Conservation (phyloP, 2,113 vertebrate genomes). For the Callaeas wilsoni region DNA sequence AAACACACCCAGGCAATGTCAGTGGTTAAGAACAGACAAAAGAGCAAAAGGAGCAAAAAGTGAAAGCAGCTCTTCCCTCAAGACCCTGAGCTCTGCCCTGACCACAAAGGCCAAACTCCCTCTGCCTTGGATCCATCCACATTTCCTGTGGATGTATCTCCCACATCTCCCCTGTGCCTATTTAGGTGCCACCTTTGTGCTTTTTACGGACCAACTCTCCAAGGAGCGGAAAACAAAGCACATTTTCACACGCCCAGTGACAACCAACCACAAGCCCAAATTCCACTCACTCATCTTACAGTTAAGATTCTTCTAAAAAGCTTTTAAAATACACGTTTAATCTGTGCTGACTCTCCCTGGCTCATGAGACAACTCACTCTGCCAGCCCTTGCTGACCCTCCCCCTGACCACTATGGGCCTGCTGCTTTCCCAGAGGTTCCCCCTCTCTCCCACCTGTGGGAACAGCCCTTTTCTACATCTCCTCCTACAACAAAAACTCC, state of each 20-base stretch:
- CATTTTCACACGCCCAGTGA: fast-evolving
- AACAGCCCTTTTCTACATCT: not conserved
- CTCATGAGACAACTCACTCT: not conserved
- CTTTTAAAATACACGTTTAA: not conserved
- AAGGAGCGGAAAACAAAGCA: not conserved
- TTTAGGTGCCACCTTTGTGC: not conserved
- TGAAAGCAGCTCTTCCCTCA: not conserved
- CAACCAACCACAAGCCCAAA: not conserved
- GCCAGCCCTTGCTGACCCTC: not conserved
- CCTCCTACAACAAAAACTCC: not conserved
- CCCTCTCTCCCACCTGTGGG: not conserved
- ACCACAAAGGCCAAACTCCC: not conserved
- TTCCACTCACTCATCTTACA: not conserved
- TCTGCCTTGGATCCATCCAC: not conserved
- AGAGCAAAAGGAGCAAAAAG: not conserved
- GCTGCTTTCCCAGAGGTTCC: not conserved
- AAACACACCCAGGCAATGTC: not conserved
- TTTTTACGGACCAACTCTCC: not conserved
- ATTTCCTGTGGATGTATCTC: not conserved
- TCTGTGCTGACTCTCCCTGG: not conserved
- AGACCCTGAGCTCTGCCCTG: not conserved
- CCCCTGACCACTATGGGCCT: not conserved
- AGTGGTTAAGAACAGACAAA: not conserved
- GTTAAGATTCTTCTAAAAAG: not conserved
- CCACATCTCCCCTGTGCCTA: not conserved